A percentile compares a stretch with the other conserved stretches of the same genome.
phyloP scores from a whole-genome alignment of 1,140 invertebrate genomes.

The Choristoneura fumiferana region DNA sequence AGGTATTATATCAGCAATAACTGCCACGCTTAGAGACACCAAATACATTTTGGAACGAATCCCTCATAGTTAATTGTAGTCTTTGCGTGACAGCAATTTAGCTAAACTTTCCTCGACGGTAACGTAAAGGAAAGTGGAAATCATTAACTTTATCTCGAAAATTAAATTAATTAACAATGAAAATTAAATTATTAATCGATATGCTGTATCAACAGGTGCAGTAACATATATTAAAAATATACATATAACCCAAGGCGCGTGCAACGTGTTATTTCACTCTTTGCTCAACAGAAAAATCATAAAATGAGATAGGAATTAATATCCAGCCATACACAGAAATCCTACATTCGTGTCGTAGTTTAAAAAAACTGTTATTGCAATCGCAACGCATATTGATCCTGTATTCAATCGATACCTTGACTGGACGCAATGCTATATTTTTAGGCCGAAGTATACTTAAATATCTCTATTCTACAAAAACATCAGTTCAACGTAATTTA shows the following conservation, averaged over 20 bases:
- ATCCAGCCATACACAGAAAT: too few species aligned
- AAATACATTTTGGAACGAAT: neutral
- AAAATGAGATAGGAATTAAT: too few species aligned
- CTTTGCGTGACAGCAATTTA: slow-evolving; percentile 30
- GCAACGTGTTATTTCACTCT: too few species aligned
- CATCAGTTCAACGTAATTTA: slow-evolving; percentile 23
- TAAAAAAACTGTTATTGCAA: too few species aligned
- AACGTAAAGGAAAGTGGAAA: too few species aligned
- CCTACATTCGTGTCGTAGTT: too few species aligned
- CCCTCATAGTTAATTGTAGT: neutral
- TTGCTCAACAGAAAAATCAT: too few species aligned
- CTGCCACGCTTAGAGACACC: neutral
- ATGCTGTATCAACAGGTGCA: slow-evolving; percentile 56
- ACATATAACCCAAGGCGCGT: slow-evolving; percentile 13
- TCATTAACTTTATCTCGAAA: neutral
- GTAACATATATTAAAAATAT: slow-evolving; percentile 34
- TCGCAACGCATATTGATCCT: too few species aligned
- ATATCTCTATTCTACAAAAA: slow-evolving; percentile 24
- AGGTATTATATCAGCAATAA: slow-evolving; percentile 3
- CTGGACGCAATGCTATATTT: neutral
- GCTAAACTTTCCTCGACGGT: slow-evolving; percentile 19
- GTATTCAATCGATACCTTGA: too few species aligned
- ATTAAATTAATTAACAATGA: slow-evolving; percentile 3
- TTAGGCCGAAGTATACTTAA: slow-evolving; percentile 18
- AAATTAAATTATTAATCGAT: neutral